Conservation (phyloP, 2,113 vertebrate species). For the Macrotis lagotis region DNA sequence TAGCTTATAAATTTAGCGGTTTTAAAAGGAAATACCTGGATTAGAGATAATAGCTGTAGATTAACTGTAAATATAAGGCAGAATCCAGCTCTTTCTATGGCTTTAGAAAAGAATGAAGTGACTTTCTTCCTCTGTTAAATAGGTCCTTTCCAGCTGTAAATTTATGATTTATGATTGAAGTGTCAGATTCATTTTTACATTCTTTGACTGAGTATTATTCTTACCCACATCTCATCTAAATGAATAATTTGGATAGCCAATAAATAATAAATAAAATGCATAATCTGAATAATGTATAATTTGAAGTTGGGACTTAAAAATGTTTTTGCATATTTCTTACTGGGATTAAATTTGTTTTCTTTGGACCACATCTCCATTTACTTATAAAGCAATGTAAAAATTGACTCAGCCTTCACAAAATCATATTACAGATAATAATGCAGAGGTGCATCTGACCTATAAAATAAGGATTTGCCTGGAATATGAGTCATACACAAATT, state of each 20-base stretch:
- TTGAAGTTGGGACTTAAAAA: not conserved
- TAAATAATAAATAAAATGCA: not conserved
- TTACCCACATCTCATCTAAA: slow-evolving; percentile 20
- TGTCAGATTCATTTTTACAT: slow-evolving; percentile 14
- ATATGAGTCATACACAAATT: not conserved
- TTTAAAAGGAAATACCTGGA: not conserved
- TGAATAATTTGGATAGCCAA: slow-evolving; percentile 2
- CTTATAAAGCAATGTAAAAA: slow-evolving; percentile 22
- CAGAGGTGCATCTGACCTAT: not conserved
- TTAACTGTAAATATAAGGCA: not conserved
- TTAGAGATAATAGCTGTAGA: not conserved
- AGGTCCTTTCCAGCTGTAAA: not conserved
- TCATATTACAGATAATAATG: not conserved
- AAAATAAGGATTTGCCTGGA: not conserved
- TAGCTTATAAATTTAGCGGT: slow-evolving; percentile 10
- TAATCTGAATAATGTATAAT: slow-evolving; percentile 4
- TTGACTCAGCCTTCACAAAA: slow-evolving; percentile 27
- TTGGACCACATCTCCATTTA: slow-evolving; percentile 8
- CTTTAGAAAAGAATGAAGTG: not conserved
- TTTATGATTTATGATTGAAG: not conserved
- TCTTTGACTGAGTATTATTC: slow-evolving; percentile 7
- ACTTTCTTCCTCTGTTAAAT: not conserved
- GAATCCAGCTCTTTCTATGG: not conserved
- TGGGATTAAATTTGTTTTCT: slow-evolving; percentile 33
- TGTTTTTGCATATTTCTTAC: not conserved